Evolutionary conservation across 1,140 invertebrate genomes (phyloP), one percentile per base, ranked within the genome.

Genomic region (Prorops nasuta): DNA sequence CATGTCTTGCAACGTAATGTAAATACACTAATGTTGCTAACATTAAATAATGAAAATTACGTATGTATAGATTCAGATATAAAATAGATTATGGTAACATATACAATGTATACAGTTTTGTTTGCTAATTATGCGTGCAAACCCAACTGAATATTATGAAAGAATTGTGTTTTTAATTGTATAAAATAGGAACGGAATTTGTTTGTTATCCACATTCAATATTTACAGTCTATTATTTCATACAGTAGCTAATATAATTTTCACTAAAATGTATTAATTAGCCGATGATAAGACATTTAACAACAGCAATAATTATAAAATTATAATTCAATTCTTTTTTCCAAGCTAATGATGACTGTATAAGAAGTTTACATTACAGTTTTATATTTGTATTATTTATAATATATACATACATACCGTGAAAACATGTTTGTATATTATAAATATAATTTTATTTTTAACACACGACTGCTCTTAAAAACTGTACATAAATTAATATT

Each of bases 1-100:
- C 61, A 38, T 43, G 47, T 53, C 49, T 51, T 58, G 50, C 56
- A n/a, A 41, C 43, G 50, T 54, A 59, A 60, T 57, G 54, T 64
- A 66, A 59, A 66, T 64, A 63, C 56, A 65, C 46, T 57, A 55
- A 67, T 47, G 37, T 43, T 48, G n/a, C n/a, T n/a, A 57, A 37
- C 28, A 19, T 52, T 52, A 51, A 57, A 19, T 35, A 44, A 28
- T 52, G 41, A 45, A 31, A 22, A 36, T 35, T 44, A 51, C 49
- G 41, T 51, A 12, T 18, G 40, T 32, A 43, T 59, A 49, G 48
- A 56, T 58, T 49, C 56, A 56, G 50, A 46, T 16, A 49, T 44
- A 40, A 58, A 51, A 54, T 22, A 53, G 44, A 52, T 44, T 51
- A 54, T 54, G 42, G 57, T 45, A 51, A 54, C 59, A 63, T 46